Percentiles rank a stretch among this genome's conserved stretches.
Evolutionary conservation across 2,797 vertebrate genomes (phyloP).

Genomic region (Apodemus agrarius): DNA sequence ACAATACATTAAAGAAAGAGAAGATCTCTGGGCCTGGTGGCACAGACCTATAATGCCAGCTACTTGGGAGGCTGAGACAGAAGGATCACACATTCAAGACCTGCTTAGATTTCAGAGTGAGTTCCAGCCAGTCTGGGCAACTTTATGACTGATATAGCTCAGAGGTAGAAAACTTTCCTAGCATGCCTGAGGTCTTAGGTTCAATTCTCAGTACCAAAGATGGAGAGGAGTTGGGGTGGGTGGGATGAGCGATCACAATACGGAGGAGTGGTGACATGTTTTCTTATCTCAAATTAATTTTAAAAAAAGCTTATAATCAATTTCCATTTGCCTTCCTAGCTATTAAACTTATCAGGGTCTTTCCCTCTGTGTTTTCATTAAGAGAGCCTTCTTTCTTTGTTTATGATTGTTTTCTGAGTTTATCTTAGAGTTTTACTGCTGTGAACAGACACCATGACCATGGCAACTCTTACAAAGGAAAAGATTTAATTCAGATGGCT

Average conservation of each 20-base stretch:
- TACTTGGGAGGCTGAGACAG: not conserved
- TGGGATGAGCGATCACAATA: not conserved
- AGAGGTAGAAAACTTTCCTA: not conserved
- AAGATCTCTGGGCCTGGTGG: not conserved
- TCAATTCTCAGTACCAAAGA: not conserved
- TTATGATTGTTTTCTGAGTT: not conserved
- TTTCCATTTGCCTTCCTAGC: conserved; percentile 37
- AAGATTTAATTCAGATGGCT: not conserved
- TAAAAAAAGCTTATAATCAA: conserved; percentile 28
- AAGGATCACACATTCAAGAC: not conserved
- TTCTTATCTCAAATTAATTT: conserved; percentile 30
- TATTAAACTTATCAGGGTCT: not conserved
- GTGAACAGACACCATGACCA: not conserved
- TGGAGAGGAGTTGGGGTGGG: not conserved
- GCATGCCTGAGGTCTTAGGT: not conserved
- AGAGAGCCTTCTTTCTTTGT: conserved; percentile 16
- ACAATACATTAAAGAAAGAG: conserved; percentile 57
- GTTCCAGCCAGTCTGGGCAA: not conserved
- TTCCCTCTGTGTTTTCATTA: not conserved
- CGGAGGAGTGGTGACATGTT: not conserved
- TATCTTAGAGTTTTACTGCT: not conserved
- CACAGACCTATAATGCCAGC: not conserved
- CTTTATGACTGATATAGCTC: not conserved
- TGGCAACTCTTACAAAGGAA: not conserved
- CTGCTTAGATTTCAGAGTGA: not conserved